Evolutionary conservation across 1,140 invertebrate genomes (phyloP).

Genomic region (Nebria ingens): DNA sequence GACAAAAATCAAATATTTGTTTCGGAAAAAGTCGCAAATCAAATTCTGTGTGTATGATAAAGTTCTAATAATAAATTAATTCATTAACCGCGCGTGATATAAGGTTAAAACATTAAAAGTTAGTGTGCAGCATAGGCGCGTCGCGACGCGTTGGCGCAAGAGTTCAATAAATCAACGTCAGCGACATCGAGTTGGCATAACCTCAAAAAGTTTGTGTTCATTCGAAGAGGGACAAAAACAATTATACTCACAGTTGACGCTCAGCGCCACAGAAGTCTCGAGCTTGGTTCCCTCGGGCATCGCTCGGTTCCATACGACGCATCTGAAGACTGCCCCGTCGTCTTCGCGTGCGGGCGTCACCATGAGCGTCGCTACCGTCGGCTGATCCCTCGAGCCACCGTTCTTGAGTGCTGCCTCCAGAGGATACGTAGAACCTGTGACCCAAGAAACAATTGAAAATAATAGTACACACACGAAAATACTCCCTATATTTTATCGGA

Average conservation of each 20-base stretch:
- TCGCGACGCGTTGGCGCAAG: background rate
- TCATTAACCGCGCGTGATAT: background rate
- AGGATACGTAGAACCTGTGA: constrained; percentile 44
- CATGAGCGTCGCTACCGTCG: constrained; percentile 60
- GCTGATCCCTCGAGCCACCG: constrained; percentile 54
- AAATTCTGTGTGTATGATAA: no score
- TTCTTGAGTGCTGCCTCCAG: constrained; percentile 54
- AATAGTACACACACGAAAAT: background rate
- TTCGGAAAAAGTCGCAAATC: no score
- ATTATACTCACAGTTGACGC: constrained; percentile 76
- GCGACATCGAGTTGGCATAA: no score
- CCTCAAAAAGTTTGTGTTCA: background rate
- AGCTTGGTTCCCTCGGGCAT: constrained; percentile 67
- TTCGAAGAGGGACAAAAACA: constrained; percentile 5
- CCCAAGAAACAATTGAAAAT: background rate
- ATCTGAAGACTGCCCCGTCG: constrained; percentile 69
- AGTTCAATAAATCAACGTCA: constrained; percentile 8
- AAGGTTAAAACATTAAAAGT: background rate
- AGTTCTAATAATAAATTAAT: background rate
- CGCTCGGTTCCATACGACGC: constrained; percentile 80
- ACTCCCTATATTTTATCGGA: no score
- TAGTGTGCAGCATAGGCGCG: background rate
- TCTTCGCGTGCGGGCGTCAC: constrained; percentile 70
- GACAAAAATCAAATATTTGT: no score
- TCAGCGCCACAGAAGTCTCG: constrained; percentile 64